Evolutionary conservation across 2,888 invertebrate species (phyloP).

Genomic region (Temnothorax ravouxi): DNA sequence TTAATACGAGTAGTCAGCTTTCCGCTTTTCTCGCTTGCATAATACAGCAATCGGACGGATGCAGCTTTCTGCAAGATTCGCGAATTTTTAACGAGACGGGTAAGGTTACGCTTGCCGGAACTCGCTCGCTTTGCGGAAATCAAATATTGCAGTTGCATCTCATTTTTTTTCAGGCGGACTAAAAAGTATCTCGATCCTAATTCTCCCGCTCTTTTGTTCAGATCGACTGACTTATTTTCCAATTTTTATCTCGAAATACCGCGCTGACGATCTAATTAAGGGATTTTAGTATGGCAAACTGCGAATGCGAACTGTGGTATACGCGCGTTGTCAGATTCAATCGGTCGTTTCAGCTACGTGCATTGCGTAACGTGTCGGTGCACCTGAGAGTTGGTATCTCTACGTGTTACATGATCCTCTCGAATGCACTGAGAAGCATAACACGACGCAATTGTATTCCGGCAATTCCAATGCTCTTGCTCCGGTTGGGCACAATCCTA

Average conservation of each 20-base stretch:
- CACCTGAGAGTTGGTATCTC: conserved; percentile 27
- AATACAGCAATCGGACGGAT: conserved; percentile 1
- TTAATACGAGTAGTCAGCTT: conserved; percentile 27
- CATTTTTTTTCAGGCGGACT: not conserved
- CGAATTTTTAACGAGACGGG: conserved; percentile 1
- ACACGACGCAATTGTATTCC: conserved; percentile 41
- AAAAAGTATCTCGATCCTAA: not conserved
- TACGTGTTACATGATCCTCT: conserved; percentile 44
- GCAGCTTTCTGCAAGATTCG: not conserved
- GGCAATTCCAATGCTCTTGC: conserved; percentile 24
- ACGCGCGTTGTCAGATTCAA: not conserved
- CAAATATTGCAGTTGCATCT: not conserved
- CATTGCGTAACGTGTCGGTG: conserved; percentile 37
- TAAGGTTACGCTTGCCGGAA: not conserved
- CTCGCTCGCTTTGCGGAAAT: not conserved
- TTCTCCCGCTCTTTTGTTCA: not conserved
- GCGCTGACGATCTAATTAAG: not conserved
- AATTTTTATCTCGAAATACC: not conserved
- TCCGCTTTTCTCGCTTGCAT: conserved; percentile 12
- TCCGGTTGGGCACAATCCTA: conserved; percentile 11
- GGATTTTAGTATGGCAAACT: not conserved
- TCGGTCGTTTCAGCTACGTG: not conserved
- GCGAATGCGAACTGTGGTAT: not conserved
- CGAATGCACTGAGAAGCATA: conserved; percentile 43
- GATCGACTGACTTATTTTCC: not conserved